A percentile compares a stretch with the other conserved stretches of the same genome.
phyloP scores from a whole-genome alignment of 2,113 vertebrate species.

The Cephalopterus ornatus region DNA sequence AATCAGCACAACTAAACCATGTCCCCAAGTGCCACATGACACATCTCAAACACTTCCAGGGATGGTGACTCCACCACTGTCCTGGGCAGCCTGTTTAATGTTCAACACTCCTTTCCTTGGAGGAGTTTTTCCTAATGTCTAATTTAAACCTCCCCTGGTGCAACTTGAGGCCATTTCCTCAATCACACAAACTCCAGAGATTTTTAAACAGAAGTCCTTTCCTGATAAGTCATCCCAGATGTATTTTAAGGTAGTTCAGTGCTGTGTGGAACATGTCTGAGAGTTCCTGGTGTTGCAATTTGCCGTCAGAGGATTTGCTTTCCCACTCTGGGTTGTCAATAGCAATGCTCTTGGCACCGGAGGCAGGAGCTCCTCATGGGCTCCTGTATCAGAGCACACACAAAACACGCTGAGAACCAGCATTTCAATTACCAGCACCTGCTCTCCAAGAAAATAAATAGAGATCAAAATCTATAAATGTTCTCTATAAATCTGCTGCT shows the following conservation, averaged over 20 bases:
- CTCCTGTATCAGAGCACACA: accelerated
- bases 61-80: not conserved
- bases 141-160: not conserved
- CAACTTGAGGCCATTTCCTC: not conserved
- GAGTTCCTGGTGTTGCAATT: not conserved
- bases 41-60: not conserved
- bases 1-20: not conserved
- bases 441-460: not conserved
- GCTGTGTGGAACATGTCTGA: not conserved
- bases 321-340: accelerated
- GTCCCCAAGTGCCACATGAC: not conserved
- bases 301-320: not conserved
- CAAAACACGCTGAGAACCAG: not conserved
- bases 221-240: not conserved
- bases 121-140: not conserved
- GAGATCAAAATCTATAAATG: not conserved
- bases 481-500: not conserved
- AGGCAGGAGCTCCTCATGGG: not conserved
- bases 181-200: not conserved
- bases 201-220: not conserved
- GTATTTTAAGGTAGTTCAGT: not conserved
- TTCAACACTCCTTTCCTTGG: not conserved
- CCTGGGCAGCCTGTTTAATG: not conserved
- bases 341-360: accelerated
- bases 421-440: not conserved